Conservation (phyloP, 2,888 invertebrate genomes). For the Coelopa pilipes region DNA sequence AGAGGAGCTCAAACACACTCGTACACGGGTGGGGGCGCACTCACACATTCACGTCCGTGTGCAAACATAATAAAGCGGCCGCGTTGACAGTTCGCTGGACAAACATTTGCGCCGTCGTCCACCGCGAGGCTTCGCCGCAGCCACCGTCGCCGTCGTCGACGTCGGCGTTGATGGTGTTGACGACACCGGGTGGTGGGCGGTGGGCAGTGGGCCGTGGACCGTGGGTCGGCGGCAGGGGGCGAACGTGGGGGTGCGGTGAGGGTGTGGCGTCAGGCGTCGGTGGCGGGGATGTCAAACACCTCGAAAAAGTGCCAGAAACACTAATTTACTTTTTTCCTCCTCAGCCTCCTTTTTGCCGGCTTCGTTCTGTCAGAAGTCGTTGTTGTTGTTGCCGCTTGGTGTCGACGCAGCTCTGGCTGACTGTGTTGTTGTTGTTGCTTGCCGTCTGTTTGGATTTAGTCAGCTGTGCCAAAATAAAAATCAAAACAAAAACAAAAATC, state of each 20-base stretch:
- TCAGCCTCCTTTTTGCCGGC: not conserved
- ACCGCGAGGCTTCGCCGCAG: not conserved
- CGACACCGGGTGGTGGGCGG: too few species aligned
- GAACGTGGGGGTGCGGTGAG: not conserved
- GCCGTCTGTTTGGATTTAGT: too few species aligned
- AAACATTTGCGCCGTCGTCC: constrained; percentile 16
- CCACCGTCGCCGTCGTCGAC: not conserved
- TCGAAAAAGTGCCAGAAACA: constrained; percentile 15
- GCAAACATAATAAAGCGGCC: constrained; percentile 21
- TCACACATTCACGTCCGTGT: not conserved
- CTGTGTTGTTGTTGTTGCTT: not conserved
- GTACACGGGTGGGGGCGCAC: not conserved
- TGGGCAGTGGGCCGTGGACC: not conserved
- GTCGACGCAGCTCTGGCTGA: not conserved
- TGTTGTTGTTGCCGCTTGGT: not conserved
- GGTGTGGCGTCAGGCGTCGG: too few species aligned
- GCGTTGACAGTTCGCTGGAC: constrained; percentile 16
- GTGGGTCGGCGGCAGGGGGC: not conserved
- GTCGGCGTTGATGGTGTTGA: too few species aligned
- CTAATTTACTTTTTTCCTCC: constrained; percentile 14
- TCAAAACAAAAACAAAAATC: too few species aligned
- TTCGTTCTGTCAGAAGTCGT: not conserved
- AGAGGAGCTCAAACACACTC: constrained; percentile 3
- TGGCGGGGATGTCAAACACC: too few species aligned
- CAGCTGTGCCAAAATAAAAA: too few species aligned